These are phyloP conservation scores for Hermetia illucens DNA, from an alignment of 1,140 invertebrate genomes.

Conservation along the genomic window DNA sequence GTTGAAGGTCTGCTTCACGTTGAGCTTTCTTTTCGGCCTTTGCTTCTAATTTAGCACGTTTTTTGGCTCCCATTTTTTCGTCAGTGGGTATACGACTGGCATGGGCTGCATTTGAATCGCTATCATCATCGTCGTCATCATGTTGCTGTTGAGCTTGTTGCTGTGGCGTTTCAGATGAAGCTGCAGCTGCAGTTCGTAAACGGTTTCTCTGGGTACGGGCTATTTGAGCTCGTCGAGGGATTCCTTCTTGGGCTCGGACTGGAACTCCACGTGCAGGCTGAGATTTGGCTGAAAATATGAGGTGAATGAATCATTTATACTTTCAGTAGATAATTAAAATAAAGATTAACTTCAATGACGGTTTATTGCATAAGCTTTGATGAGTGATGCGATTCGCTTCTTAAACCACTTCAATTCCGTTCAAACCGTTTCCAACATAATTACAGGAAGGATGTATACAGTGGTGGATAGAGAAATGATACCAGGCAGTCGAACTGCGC, in stretches of 20 bases:
- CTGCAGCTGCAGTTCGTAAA: constrained; percentile 23
- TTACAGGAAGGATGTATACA: too few relatives aligned
- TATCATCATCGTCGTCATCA: constrained; percentile 31
- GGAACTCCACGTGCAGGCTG: constrained; percentile 17
- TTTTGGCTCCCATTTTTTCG: constrained; percentile 86
- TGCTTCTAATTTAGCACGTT: constrained; percentile 76
- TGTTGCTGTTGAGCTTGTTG: constrained; percentile 18
- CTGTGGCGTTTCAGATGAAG: constrained; percentile 12
- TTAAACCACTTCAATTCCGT: too few relatives aligned
- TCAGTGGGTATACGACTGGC: constrained; percentile 33
- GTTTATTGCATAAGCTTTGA: constrained; percentile 1
- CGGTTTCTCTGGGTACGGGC: constrained; percentile 45
- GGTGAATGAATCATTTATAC: too few relatives aligned
- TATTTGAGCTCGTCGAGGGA: constrained; percentile 40
- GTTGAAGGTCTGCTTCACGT: constrained; percentile 61
- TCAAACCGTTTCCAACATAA: too few relatives aligned
- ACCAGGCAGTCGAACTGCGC: too few relatives aligned
- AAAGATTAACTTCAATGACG: not conserved
- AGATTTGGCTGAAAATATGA: too few relatives aligned
- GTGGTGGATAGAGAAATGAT: too few relatives aligned
- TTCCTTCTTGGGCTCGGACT: constrained; percentile 33
- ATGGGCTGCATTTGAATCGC: constrained; percentile 26
- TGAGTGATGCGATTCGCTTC: constrained; percentile 12
- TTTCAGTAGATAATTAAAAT: constrained; percentile 1
- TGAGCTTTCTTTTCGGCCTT: constrained; percentile 81